phyloP scores from a whole-genome alignment of 2,797 vertebrate species.

The Cephalopachus bancanus region DNA sequence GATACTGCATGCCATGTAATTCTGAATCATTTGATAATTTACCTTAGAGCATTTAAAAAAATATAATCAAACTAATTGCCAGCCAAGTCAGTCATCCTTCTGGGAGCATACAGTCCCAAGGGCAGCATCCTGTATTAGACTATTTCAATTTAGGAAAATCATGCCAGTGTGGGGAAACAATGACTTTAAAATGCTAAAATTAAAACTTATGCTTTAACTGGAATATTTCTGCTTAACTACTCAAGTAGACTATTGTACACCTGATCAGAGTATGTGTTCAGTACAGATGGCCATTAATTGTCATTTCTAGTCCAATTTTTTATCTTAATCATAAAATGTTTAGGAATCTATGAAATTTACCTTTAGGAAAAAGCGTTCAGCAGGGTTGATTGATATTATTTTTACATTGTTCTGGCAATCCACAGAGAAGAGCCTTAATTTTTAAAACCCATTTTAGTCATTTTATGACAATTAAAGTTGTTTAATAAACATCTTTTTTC shows the following conservation, averaged over 20 bases:
- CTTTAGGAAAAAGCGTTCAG: slow-evolving; percentile 81
- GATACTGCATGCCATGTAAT: slow-evolving; percentile 93
- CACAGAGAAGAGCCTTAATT: slow-evolving; percentile 87
- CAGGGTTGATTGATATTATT: slow-evolving; percentile 85
- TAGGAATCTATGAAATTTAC: slow-evolving; percentile 84
- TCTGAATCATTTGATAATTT: slow-evolving; percentile 92
- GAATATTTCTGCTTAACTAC: slow-evolving; percentile 77
- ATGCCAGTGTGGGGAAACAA: slow-evolving; percentile 83
- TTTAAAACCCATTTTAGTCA: slow-evolving; percentile 87
- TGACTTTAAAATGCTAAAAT: slow-evolving; percentile 83
- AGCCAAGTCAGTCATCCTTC: slow-evolving; percentile 85
- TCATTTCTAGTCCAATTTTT: slow-evolving; percentile 82
- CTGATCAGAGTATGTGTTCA: slow-evolving; percentile 74
- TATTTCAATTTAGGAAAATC: slow-evolving; percentile 82
- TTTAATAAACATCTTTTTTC: slow-evolving; percentile 84
- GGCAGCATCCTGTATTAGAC: slow-evolving; percentile 86
- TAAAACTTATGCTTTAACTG: slow-evolving; percentile 79
- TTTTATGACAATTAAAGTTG: slow-evolving; percentile 86
- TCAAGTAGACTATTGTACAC: slow-evolving; percentile 76
- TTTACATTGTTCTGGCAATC: slow-evolving; percentile 86
- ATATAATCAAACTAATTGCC: slow-evolving; percentile 88
- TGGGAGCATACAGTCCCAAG: slow-evolving; percentile 86
- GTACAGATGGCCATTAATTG: slow-evolving; percentile 69
- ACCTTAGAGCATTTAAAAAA: slow-evolving; percentile 87
- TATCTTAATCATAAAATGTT: slow-evolving; percentile 82